A percentile compares a stretch with the other conserved stretches of the same genome.
Conservation (phyloP, 2,888 invertebrate genomes). For the Euplagia quadripunctaria region DNA sequence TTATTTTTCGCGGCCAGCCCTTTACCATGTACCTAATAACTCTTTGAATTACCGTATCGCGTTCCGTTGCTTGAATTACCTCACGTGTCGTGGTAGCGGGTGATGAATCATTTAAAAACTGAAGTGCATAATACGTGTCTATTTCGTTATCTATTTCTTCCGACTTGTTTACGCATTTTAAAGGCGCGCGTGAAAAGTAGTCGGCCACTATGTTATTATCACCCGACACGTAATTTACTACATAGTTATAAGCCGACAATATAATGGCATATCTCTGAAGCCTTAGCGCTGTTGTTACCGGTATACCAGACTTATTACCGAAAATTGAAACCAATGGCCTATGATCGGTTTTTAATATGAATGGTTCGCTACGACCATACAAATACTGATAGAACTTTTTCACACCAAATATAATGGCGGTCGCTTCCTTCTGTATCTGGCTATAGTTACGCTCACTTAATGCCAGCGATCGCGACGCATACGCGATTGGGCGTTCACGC, state of each 20-base stretch:
- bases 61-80: background rate
- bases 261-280: background rate
- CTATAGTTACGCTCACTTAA: background rate
- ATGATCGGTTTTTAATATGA: conserved; percentile 4
- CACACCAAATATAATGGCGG: background rate
- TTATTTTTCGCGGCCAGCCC: conserved; percentile 9
- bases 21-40: background rate
- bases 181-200: conserved; percentile 18
- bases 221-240: background rate
- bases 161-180: background rate
- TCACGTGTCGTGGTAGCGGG: background rate
- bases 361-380: background rate
- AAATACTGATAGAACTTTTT: background rate
- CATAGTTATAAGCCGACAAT: background rate
- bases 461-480: background rate
- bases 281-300: background rate
- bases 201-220: conserved; percentile 13
- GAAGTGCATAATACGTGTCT: background rate
- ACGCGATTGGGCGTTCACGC: background rate
- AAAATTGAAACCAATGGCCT: background rate
- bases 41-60: too few species aligned
- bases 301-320: background rate
- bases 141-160: background rate
- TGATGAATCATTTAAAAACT: background rate
- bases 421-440: background rate